phyloP scores from a whole-genome alignment of 92 coral and sea anemone genomes.

The Epizoanthus fatuus region DNA sequence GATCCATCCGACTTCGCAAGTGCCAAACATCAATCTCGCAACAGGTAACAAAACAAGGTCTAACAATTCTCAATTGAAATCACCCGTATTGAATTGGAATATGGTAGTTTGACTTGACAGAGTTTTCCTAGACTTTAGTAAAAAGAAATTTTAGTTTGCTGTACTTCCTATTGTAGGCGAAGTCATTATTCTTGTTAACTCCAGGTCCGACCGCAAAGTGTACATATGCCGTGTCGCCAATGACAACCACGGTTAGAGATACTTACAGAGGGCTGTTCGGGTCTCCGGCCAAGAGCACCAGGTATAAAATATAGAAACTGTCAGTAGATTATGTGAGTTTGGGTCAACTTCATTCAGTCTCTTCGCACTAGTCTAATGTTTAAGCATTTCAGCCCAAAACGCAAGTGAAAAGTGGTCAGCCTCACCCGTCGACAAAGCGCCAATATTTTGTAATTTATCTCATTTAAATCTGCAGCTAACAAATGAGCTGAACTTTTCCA shows the following conservation, averaged over 20 bases:
- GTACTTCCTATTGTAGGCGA: background rate
- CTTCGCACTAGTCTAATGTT: no score
- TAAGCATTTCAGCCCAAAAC: no score
- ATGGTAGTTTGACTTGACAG: no score
- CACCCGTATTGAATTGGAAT: no score
- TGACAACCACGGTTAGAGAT: constrained; percentile 47
- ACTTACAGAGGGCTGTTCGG: constrained; percentile 30
- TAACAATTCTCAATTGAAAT: background rate
- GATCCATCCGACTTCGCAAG: constrained; percentile 2
- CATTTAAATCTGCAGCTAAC: no score
- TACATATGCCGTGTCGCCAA: constrained; percentile 19
- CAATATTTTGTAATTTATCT: no score
- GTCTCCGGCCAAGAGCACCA: constrained; percentile 30
- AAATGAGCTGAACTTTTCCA: no score
- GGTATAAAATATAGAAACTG: background rate
- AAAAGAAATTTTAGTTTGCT: background rate
- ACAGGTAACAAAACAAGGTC: background rate
- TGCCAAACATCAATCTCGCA: constrained; percentile 24
- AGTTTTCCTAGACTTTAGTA: background rate
- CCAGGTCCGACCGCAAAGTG: background rate
- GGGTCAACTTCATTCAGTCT: no score
- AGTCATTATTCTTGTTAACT: background rate
- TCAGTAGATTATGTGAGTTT: no score
- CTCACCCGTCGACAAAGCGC: no score
- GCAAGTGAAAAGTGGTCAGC: no score